Base-by-base conservation (phyloP, 2,113 vertebrate genomes). In the Cochlearius cochlearius region DNA sequence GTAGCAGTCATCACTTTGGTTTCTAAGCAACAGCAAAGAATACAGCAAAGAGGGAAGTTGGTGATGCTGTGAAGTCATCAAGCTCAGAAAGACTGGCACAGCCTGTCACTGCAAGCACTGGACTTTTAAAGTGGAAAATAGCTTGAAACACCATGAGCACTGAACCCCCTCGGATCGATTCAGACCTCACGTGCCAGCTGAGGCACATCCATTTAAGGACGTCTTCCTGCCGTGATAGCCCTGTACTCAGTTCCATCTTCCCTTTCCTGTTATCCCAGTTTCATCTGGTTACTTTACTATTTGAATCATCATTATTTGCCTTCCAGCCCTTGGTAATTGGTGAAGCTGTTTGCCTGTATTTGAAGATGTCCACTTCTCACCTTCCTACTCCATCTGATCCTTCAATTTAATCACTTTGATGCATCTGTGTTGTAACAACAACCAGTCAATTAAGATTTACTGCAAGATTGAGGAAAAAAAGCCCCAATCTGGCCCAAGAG, bases 11-110 rank as follows among this genome's bases (percentile, higher is more conserved):
- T 29, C 76, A 45, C 14, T 43, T 69, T 89, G 87, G 90, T 95
- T 96, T 96, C 85, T 69, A 96, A 93, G 93, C 92, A 95, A 86
- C 77, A 82, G 84, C 38, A 45, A 69, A 95, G 90, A 95, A 85
- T 41, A 58, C 39, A 50, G 73, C 58, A 32, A 66, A 90, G 34
- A 71, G 36, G 34, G 90, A 89, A 85, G 47, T 4, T 67, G 92
- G 47, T 86, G 91, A 91, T 75, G 86, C 84, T 84, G 75, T 50
- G 88, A 86, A 94, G 78, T 94, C 76, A 75, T 16, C 67, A 45
- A 77, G 81, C 88, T 92, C 86, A 89, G 71, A 55, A 81, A 22
- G 73, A 52, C 62, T 80, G 78, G 69, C 90, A 90, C 90, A 90
- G 88, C 41, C 86, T 60, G 59, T 53, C 53, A 53, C 82, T 39